phyloP scores from a whole-genome alignment of 2,113 vertebrate genomes.

The Larimichthys polyactis region DNA sequence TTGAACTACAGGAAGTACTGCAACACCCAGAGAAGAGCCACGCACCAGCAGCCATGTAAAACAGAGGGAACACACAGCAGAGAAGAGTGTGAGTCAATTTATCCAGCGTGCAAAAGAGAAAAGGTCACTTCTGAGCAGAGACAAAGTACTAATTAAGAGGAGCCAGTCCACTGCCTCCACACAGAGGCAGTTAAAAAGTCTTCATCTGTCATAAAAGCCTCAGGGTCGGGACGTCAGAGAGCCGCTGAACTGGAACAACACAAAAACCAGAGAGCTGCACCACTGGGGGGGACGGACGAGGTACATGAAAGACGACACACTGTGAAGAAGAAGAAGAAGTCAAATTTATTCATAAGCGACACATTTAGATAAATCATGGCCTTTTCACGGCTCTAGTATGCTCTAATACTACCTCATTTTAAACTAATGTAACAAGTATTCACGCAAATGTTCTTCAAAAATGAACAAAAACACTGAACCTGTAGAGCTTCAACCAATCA shows the following conservation, averaged over 20 bases:
- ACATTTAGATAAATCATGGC: slow-evolving; percentile 28
- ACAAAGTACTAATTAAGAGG: slow-evolving; percentile 75
- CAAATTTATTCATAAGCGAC: slow-evolving; percentile 58
- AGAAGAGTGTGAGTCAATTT: slow-evolving; percentile 33
- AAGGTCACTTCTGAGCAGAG: slow-evolving; percentile 65
- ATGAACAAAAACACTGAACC: not conserved
- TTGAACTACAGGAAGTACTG: not conserved
- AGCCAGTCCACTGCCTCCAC: slow-evolving; percentile 66
- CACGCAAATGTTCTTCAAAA: not conserved
- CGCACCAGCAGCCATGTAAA: slow-evolving; percentile 36
- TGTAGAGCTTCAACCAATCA: not conserved
- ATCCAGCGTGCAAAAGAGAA: slow-evolving; percentile 38
- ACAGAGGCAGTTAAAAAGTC: slow-evolving; percentile 59
- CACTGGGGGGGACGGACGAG: not conserved
- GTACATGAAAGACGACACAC: slow-evolving; percentile 5
- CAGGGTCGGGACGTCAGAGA: slow-evolving; percentile 44
- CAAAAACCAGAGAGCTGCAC: slow-evolving; percentile 22
- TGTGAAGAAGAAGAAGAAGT: not conserved
- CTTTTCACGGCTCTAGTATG: not conserved
- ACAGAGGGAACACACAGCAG: slow-evolving; percentile 34
- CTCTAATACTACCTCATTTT: not conserved
- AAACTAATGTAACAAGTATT: not conserved
- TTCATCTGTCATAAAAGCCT: slow-evolving; percentile 60
- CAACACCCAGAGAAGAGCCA: not conserved
- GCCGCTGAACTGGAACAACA: slow-evolving; percentile 50